phyloP scores from a whole-genome alignment of 2,797 vertebrate genomes.

The Chiroxiphia lanceolata region DNA sequence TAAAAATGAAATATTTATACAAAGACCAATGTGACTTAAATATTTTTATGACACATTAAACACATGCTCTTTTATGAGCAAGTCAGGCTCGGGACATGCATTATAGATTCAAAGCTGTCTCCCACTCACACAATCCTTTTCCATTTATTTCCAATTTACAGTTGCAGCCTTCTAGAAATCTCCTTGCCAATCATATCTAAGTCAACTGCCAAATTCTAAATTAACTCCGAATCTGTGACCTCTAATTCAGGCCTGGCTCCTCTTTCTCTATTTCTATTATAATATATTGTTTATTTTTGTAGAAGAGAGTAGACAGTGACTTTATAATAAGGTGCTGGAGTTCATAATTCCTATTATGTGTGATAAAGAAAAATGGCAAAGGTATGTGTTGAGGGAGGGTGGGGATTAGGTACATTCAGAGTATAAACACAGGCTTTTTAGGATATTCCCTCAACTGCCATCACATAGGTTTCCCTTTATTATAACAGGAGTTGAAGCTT shows the following conservation, averaged over 20 bases:
- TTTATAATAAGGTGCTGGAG: not conserved
- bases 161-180: slow-evolving; percentile 34
- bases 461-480: not conserved
- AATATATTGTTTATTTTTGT: not conserved
- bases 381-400: not conserved
- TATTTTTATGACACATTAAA: slow-evolving; percentile 53
- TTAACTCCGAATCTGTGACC: not conserved
- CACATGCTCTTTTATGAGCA: slow-evolving; percentile 18
- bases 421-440: not conserved
- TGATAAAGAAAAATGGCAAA: not conserved
- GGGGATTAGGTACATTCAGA: not conserved
- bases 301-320: not conserved
- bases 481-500: not conserved
- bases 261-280: not conserved
- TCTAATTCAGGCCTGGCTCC: not conserved
- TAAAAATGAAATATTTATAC: slow-evolving; percentile 37
- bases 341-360: not conserved
- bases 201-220: slow-evolving; percentile 19
- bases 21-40: slow-evolving; percentile 8
- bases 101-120: slow-evolving; percentile 28
- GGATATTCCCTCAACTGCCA: not conserved
- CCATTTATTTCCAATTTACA: slow-evolving; percentile 43
- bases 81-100: not conserved
- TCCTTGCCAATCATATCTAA: slow-evolving; percentile 1
- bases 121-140: slow-evolving; percentile 36